phyloP scores from a whole-genome alignment of 2,888 invertebrate genomes.

The Hypolimnas misippus region DNA sequence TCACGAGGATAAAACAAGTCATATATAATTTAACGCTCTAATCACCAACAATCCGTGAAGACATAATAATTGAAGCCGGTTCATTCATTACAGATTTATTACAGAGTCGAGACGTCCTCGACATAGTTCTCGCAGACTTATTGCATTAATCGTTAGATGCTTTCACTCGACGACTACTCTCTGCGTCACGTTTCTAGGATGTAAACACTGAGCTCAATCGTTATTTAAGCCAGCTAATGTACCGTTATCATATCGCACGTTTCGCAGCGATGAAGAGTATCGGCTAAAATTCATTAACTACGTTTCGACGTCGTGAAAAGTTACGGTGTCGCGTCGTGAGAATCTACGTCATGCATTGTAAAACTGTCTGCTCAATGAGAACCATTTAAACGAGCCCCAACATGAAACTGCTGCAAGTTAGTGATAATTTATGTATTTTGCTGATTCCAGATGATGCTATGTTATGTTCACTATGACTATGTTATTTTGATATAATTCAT shows the following conservation, averaged over 20 bases:
- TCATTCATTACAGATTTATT: conserved; percentile 51
- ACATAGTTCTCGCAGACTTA: conserved; percentile 63
- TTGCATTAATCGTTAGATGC: conserved; percentile 74
- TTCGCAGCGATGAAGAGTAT: background rate
- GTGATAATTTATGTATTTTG: too few relatives aligned
- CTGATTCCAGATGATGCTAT: too few relatives aligned
- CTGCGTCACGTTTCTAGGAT: conserved; percentile 80
- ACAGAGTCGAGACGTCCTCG: conserved; percentile 56
- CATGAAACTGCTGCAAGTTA: too few relatives aligned
- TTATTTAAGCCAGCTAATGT: conserved; percentile 11
- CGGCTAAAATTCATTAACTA: too few relatives aligned
- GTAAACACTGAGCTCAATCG: conserved; percentile 46
- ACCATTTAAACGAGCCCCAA: too few relatives aligned
- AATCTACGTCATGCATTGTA: too few relatives aligned
- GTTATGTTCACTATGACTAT: too few relatives aligned
- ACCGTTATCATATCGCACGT: conserved; percentile 15
- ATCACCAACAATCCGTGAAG: conserved; percentile 18
- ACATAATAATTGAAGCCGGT: conserved; percentile 34
- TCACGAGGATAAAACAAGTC: background rate
- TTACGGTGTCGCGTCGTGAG: too few relatives aligned
- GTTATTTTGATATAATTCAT: too few relatives aligned
- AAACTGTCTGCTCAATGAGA: too few relatives aligned
- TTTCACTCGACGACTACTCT: conserved; percentile 76
- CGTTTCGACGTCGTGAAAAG: too few relatives aligned
- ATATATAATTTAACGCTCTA: background rate